Evolutionary conservation across 1,140 invertebrate genomes (phyloP).

Genomic region (Neuroterus valhalla): DNA sequence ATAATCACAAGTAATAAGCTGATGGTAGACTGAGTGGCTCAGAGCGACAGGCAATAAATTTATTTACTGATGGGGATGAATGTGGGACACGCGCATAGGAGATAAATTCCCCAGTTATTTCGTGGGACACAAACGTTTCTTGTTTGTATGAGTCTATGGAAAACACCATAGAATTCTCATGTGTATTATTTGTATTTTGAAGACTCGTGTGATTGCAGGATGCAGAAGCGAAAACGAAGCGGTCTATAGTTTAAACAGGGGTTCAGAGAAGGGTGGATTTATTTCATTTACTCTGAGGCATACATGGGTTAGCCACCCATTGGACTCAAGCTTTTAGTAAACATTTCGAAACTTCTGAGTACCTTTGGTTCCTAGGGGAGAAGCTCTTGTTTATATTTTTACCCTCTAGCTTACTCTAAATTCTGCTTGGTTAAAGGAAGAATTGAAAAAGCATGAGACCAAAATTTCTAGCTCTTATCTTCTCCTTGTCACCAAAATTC

Average conservation of each 20-base stretch:
- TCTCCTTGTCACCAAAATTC: too few relatives aligned
- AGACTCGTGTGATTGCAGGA: constrained; percentile 38
- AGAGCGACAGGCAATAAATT: constrained; percentile 30
- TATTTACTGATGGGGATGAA: constrained; percentile 12
- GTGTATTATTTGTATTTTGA: constrained; percentile 40
- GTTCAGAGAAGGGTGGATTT: constrained; percentile 48
- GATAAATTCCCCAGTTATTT: constrained; percentile 41
- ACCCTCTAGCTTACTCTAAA: constrained; percentile 32
- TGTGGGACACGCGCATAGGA: constrained; percentile 32
- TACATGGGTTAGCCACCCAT: constrained; percentile 43
- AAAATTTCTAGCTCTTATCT: too few relatives aligned
- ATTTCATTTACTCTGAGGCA: constrained; percentile 58
- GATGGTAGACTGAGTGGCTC: not conserved
- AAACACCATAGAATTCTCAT: constrained; percentile 33
- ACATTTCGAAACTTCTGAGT: constrained; percentile 61
- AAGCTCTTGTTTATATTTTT: constrained; percentile 39
- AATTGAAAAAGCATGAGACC: constrained; percentile 38
- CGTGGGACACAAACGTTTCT: constrained; percentile 45
- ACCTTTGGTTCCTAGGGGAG: constrained; percentile 48
- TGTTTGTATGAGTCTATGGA: constrained; percentile 26
- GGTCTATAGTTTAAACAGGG: constrained; percentile 16
- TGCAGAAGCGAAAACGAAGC: constrained; percentile 34
- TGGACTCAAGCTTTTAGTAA: constrained; percentile 54
- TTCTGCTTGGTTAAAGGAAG: constrained; percentile 35
- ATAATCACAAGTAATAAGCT: not conserved